Conservation (phyloP, 2,113 vertebrate genomes). For the Euleptes europaea region DNA sequence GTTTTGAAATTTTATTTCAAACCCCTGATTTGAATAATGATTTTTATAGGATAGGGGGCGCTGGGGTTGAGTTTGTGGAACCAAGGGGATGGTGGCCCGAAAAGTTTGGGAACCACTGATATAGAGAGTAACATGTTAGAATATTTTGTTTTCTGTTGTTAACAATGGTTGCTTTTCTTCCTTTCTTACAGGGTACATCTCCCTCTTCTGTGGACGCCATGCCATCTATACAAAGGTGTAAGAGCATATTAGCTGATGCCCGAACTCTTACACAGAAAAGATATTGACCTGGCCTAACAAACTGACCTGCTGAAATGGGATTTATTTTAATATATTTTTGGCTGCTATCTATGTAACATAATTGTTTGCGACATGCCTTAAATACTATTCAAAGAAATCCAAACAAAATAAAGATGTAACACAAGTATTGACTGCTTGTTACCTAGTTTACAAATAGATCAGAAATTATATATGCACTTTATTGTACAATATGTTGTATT, state of each 20-base stretch:
- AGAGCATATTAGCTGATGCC: conserved; percentile 53
- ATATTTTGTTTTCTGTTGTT: background rate
- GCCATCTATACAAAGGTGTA: conserved; percentile 46
- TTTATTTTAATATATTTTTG: conserved; percentile 29
- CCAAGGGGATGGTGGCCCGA: too few species aligned
- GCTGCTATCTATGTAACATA: conserved; percentile 32
- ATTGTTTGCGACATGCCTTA: conserved; percentile 42
- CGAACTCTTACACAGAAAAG: conserved; percentile 62
- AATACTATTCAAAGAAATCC: conserved; percentile 29
- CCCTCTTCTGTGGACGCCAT: conserved; percentile 54
- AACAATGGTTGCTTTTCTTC: conserved; percentile 21
- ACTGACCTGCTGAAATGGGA: conserved; percentile 32
- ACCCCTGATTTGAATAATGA: too few species aligned
- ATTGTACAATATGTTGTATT: conserved; percentile 61
- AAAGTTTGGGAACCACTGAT: too few species aligned
- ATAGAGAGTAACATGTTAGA: background rate
- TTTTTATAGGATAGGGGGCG: too few species aligned
- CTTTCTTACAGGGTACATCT: conserved; percentile 64
- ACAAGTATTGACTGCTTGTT: conserved; percentile 50
- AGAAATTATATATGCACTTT: conserved; percentile 62
- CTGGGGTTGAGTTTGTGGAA: too few species aligned
- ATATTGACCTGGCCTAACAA: conserved; percentile 56
- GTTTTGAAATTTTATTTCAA: too few species aligned
- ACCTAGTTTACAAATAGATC: conserved; percentile 59
- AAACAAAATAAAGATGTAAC: conserved; percentile 57